Evolutionary conservation across 2,797 vertebrate species (phyloP), one percentile per base, ranked within the genome.

Genomic region (Salmo trutta): DNA sequence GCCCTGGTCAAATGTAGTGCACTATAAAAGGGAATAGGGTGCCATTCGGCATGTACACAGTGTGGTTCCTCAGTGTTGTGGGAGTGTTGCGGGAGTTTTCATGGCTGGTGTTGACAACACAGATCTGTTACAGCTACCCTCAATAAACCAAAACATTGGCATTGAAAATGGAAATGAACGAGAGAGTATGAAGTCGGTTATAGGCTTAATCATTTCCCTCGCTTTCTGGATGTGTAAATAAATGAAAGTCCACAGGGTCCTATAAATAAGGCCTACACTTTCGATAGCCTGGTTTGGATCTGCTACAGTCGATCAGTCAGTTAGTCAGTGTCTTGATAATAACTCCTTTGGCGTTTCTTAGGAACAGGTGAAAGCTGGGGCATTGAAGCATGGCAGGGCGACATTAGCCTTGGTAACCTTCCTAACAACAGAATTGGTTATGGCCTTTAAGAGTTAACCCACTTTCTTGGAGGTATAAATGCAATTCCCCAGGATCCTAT

Each of bases 211-310:
- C 52, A 16, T 53, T 21, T 62, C 52, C 71, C 21, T n/a, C 47
- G 15, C 36, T 14, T 71, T 51, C 41, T 21, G n/a, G 41, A 71
- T 53, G 21, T 17, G 24, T 17, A 47, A 36, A 31, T 15, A 29
- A 68, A 68, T 33, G 21, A 10, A 27, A 71, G 52, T 72, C 27
- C 27, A 73, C 27, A 56, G 71, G 68, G 47, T 70, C 33, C 19
- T 8, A 21, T 3, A n/a, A n/a, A 36, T 69, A 3, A 19, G 1
- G 54, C 54, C 29, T 69, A 29, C 3, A 33, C 67, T 70, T 47
- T 47, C 41, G 2, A 47, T 12, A 47, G 10, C 10, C 16, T 21
- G 47, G 17, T 47, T 41, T 31, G 47, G 54, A 56, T 56, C 54
- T n/a, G 54, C 17, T 56, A n/a, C 54, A 56, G 54, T 7, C 3